Evolutionary conservation across 2,888 invertebrate genomes (phyloP), one percentile per base, ranked within the genome.

Genomic region (Drepanosiphum platanoidis): DNA sequence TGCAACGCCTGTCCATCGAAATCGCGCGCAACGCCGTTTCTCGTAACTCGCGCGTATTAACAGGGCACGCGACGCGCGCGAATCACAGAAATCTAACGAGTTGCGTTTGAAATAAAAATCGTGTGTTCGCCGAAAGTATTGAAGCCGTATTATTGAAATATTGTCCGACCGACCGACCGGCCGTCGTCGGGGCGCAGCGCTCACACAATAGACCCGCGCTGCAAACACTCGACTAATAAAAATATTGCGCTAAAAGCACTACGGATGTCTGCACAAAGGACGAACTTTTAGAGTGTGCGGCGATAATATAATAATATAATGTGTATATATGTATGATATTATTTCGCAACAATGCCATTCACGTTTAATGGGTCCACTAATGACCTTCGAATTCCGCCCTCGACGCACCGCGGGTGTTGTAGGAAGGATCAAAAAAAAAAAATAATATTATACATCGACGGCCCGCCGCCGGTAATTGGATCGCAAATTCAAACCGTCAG

Each of bases 261-360:
- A 42, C 15, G 9, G 13, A n/a, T 30, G 15, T 46, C n/a, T 8
- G 4, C n/a, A 32, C n/a, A 79, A 79, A 32, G n/a, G 46, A 46
- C 22, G 42, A 66, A 22, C 30, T 32, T 42, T 66, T 42, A 30
- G 42, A 64, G 32, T n/a, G 42, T 66, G 3, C 32, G 13, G 52
- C 22, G 22, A 1, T 46, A 42, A 42, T 1, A 42, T 42, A 46
- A 52, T 52, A 52, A 39, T 64, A 64, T n/a, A n/a, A n/a, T n/a
- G n/a, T n/a, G n/a, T n/a, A n/a, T n/a, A n/a, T n/a, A n/a, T n/a
- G 22, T 36, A 61, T 22, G 11, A n/a, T 18, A 78, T 52, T 39
- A 42, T 68, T 34, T 79, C 4, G 22, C 34, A 32, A 79, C 39
- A 79, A 79, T 46, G n/a, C 22, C 3, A 18, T 78, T 78, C 32